These are phyloP conservation scores for Pseudolaguvia tuberculata DNA, from an alignment of 2,113 vertebrate species.

Conservation along the genomic window DNA sequence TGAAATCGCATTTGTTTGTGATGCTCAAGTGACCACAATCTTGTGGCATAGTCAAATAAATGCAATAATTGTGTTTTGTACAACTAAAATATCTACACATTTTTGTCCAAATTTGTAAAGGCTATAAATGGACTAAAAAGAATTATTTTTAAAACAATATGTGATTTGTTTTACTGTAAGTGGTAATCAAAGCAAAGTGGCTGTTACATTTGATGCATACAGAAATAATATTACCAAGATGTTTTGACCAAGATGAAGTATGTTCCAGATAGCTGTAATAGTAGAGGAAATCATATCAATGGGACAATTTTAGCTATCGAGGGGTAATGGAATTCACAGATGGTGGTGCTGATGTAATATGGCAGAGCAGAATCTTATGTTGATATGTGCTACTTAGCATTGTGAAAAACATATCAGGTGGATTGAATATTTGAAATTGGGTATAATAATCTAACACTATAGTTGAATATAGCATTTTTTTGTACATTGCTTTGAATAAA, in stretches of 20 bases:
- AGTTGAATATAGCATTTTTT: not conserved
- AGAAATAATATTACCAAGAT: not conserved
- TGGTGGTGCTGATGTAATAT: not conserved
- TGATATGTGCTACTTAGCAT: conserved; percentile 14
- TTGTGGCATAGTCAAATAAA: no score
- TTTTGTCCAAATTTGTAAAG: not conserved
- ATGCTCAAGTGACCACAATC: no score
- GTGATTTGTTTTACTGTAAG: not conserved
- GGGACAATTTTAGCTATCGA: not conserved
- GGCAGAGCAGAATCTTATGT: not conserved
- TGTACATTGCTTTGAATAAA: no score
- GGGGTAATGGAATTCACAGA: not conserved
- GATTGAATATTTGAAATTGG: conserved; percentile 19
- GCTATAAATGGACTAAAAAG: not conserved
- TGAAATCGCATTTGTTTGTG: no score
- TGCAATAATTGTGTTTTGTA: no score
- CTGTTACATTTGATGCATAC: not conserved
- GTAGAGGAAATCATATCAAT: not conserved
- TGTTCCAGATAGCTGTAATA: not conserved
- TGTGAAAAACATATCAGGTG: conserved; percentile 28
- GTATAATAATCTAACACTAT: conserved; percentile 43
- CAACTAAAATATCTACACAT: no score
- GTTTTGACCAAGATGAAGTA: conserved; percentile 11
- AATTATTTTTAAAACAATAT: not conserved
- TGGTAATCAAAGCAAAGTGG: not conserved